A percentile compares a stretch with the other conserved stretches of the same genome.
Evolutionary conservation across 2,888 invertebrate genomes (phyloP).

Genomic region (Pyrrhia umbra): DNA sequence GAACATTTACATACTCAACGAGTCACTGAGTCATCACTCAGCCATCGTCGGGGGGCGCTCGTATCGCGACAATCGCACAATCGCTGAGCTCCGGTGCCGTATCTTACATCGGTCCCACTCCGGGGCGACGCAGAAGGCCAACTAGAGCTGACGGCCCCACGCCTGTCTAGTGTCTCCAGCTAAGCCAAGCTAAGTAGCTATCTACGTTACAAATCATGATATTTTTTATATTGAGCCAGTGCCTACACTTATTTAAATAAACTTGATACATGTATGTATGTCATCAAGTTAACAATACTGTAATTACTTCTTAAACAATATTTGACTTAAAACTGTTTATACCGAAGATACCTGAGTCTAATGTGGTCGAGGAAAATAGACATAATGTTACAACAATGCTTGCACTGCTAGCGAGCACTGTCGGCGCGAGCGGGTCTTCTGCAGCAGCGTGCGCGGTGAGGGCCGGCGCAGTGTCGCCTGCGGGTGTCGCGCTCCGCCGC

Average conservation of each 20-base stretch:
- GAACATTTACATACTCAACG: slow-evolving; percentile 48
- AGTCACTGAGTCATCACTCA: slow-evolving; percentile 39
- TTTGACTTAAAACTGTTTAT: too few species aligned
- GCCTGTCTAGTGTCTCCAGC: too few species aligned
- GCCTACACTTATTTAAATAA: too few species aligned
- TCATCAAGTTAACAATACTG: too few species aligned
- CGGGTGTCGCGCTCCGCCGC: slow-evolving; percentile 47
- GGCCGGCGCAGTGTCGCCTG: slow-evolving; percentile 40
- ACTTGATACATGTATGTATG: too few species aligned
- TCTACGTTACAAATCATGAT: too few species aligned
- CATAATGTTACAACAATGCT: too few species aligned
- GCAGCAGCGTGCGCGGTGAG: neutral
- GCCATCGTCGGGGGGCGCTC: slow-evolving; percentile 28
- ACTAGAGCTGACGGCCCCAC: neutral
- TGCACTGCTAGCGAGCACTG: neutral
- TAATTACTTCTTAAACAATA: too few species aligned
- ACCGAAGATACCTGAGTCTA: too few species aligned
- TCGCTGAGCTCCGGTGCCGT: slow-evolving; percentile 53
- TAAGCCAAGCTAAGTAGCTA: neutral
- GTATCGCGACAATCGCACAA: slow-evolving; percentile 49
- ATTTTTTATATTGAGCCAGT: too few species aligned
- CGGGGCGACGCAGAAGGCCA: slow-evolving; percentile 25
- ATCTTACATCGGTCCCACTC: slow-evolving; percentile 37
- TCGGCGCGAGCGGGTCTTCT: slow-evolving; percentile 18
- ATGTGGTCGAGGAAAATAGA: too few species aligned